Evolutionary conservation across 2,888 invertebrate species (phyloP), one percentile per base, ranked within the genome.

Genomic region (Diploptera punctata): DNA sequence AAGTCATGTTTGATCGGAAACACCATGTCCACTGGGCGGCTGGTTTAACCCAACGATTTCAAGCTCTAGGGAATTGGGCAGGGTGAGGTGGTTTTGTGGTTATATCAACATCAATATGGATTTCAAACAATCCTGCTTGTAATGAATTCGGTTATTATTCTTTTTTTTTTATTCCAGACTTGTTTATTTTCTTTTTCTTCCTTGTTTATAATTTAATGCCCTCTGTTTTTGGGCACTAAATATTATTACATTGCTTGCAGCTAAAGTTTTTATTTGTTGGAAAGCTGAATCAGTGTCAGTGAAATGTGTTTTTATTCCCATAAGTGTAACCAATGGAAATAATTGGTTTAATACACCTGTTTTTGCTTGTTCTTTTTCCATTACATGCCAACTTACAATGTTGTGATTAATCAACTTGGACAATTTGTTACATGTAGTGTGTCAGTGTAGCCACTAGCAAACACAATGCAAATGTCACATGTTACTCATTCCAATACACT

Each of bases 321-420:
- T 47, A 47, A 47, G 47, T 47, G 47, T 47, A 4, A n/a, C 3
- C 3, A n/a, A n/a, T 47, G 47, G 47, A 9, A 47, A 9, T 47
- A 47, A 47, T 47, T 47, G 47, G 47, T 47, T 47, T 47, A 3
- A n/a, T n/a, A 47, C 47, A 47, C 47, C 47, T 47, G 47, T 47
- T 47, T 47, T 47, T 47, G 10, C 18, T 47, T n/a, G 16, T 47
- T 47, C 18, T n/a, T 47, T 47, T 47, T 33, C 33, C 33, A 33
- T 7, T 7, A 33, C 33, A 33, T 7, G 33, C 33, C 10, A 10
- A 33, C 33, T 33, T 33, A 33, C 33, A 33, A 33, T 33, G 10
- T 10, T 33, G 33, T 33, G 33, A 33, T 33, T 33, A 10, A 33
- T 33, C 33, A 33, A 33, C 33, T 33, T 33, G 7, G 10, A 33